A percentile compares a stretch with the other conserved stretches of the same genome.
Conservation (phyloP, 2,888 invertebrate genomes). For the Dromius quadrimaculatus region DNA sequence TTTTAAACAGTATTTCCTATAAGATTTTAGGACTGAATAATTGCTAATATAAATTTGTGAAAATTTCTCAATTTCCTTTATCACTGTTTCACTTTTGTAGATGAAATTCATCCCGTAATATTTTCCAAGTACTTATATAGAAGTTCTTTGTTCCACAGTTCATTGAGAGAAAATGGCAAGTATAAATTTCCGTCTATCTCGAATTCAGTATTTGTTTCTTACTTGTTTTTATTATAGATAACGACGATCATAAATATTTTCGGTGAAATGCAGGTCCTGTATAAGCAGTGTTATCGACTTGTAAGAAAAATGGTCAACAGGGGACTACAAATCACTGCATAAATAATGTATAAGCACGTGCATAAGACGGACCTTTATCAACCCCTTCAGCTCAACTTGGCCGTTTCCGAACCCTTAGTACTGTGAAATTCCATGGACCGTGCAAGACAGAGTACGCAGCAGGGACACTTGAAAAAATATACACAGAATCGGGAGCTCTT, state of each 20-base stretch:
- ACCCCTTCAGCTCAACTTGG: conserved; percentile 36
- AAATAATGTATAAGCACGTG: conserved; percentile 50
- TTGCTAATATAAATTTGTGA: too few species aligned
- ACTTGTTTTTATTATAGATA: conserved; percentile 25
- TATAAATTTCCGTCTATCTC: neutral
- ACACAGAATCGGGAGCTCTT: too few species aligned
- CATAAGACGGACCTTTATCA: conserved; percentile 46
- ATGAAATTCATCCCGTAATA: too few species aligned
- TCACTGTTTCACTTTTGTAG: neutral
- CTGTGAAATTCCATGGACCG: conserved; percentile 65
- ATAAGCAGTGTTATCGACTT: conserved; percentile 42
- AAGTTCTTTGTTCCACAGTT: too few species aligned
- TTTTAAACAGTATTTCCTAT: too few species aligned
- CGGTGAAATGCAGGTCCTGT: conserved; percentile 31
- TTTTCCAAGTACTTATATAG: too few species aligned
- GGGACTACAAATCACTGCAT: conserved; percentile 49
- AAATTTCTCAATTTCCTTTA: too few species aligned
- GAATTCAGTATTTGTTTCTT: conserved; percentile 5
- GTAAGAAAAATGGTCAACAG: conserved; percentile 47
- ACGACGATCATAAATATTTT: conserved; percentile 43
- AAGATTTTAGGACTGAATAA: too few species aligned
- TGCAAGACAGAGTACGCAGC: conserved; percentile 50
- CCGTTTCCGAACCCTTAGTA: conserved; percentile 51
- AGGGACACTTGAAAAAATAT: neutral
- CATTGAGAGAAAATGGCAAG: too few species aligned